These are phyloP conservation scores for Origma solitaria DNA, from an alignment of 2,113 vertebrate species.

Conservation along the genomic window DNA sequence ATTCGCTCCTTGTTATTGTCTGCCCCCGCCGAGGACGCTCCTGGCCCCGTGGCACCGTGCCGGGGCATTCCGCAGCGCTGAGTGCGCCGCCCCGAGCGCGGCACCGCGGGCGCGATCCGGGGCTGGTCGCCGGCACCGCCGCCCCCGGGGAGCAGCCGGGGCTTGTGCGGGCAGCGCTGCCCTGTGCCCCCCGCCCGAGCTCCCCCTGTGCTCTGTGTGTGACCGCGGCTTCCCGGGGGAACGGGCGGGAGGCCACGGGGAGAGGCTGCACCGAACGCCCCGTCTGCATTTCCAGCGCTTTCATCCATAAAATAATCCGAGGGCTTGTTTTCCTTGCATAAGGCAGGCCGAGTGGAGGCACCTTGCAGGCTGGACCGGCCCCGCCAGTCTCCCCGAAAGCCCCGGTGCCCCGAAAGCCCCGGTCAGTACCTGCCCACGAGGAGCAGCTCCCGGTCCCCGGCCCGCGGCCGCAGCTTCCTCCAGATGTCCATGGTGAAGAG, in stretches of 20 bases:
- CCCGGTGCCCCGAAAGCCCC: neutral
- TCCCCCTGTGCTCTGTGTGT: accelerated
- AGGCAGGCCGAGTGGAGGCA: neutral
- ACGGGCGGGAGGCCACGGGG: accelerated
- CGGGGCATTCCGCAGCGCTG: neutral
- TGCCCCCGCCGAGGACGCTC: neutral
- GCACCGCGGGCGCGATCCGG: neutral
- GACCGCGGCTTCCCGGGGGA: accelerated
- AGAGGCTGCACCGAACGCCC: neutral
- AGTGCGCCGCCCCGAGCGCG: neutral
- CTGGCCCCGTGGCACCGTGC: neutral
- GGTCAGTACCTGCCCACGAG: constrained; percentile 79
- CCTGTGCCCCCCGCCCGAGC: accelerated
- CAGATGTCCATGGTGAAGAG: constrained; percentile 94
- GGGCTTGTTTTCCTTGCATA: neutral
- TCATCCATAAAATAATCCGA: neutral
- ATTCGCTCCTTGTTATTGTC: neutral
- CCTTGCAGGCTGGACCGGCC: neutral
- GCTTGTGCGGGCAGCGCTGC: neutral
- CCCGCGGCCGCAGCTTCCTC: constrained; percentile 77
- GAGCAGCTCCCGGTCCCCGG: constrained; percentile 83
- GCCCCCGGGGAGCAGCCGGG: neutral
- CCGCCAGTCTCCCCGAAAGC: neutral
- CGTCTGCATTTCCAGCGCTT: neutral
- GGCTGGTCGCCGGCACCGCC: neutral